These are phyloP conservation scores for Coregonus clupeaformis DNA, from an alignment of 2,113 vertebrate genomes.

Conservation along the genomic window DNA sequence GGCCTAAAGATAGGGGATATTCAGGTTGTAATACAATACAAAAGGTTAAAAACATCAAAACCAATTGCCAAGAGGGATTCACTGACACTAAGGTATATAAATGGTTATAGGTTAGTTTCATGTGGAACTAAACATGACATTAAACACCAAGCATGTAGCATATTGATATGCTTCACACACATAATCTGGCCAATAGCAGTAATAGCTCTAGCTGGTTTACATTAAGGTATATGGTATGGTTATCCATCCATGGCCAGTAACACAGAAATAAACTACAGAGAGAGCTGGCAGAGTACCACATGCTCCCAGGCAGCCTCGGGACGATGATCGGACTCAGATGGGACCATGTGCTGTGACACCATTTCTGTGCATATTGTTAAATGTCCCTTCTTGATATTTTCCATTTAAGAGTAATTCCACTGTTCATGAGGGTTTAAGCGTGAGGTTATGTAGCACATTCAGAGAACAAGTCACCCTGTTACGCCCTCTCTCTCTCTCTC, in stretches of 20 bases:
- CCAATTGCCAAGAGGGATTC: neutral
- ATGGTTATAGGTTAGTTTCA: neutral
- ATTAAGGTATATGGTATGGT: constrained; percentile 34
- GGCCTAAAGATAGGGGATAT: constrained; percentile 15
- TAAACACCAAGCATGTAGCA: neutral
- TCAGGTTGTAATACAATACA: constrained; percentile 18
- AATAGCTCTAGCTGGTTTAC: constrained; percentile 36
- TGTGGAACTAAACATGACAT: constrained; percentile 6
- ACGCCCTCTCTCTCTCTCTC: neutral
- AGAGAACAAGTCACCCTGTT: constrained; percentile 25
- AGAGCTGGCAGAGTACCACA: constrained; percentile 51
- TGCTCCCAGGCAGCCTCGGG: constrained; percentile 46
- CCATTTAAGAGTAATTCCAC: constrained; percentile 43
- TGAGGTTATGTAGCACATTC: neutral
- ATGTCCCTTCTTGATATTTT: constrained; percentile 65
- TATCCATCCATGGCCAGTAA: constrained; percentile 47
- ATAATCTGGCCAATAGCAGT: constrained; percentile 22
- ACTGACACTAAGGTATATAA: neutral
- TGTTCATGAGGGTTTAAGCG: constrained; percentile 22
- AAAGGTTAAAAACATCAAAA: neutral
- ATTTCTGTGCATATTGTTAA: constrained; percentile 55
- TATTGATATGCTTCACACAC: constrained; percentile 3
- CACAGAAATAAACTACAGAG: constrained; percentile 57
- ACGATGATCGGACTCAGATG: constrained; percentile 40
- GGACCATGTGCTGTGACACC: constrained; percentile 41